These are phyloP conservation scores for Rhingia campestris DNA, from an alignment of 2,888 invertebrate genomes.

Conservation along the genomic window DNA sequence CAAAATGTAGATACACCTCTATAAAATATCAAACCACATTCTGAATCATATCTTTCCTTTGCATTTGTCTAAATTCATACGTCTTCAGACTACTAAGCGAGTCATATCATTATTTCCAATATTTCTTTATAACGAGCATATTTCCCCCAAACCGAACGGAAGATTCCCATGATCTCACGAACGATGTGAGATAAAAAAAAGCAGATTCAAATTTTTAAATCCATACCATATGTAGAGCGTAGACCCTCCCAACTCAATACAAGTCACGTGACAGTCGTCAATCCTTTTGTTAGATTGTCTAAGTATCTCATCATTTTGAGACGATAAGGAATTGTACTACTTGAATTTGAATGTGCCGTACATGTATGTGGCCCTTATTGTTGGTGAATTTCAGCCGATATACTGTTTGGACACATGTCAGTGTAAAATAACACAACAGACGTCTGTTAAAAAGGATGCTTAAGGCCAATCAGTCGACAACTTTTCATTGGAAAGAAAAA, in stretches of 20 bases:
- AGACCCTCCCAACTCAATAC: conserved; percentile 6
- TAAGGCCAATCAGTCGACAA: conserved; percentile 46
- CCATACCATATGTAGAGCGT: background rate
- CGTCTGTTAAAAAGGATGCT: conserved; percentile 52
- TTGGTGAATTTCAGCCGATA: conserved; percentile 30
- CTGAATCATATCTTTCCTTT: too few relatives aligned
- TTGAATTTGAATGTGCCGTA: conserved; percentile 49
- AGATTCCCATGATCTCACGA: conserved; percentile 36
- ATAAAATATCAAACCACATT: too few relatives aligned
- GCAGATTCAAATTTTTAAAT: conserved; percentile 42
- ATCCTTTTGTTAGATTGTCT: conserved; percentile 61
- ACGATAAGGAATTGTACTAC: conserved; percentile 57
- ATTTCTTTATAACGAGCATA: conserved; percentile 28
- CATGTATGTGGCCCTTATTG: conserved; percentile 40
- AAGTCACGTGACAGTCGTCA: conserved; percentile 70
- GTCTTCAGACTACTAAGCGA: background rate
- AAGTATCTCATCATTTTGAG: conserved; percentile 66
- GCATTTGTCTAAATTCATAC: too few relatives aligned
- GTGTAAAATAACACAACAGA: conserved; percentile 60
- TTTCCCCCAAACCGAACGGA: conserved; percentile 6
- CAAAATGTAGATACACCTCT: too few relatives aligned
- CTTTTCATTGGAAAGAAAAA: conserved; percentile 22
- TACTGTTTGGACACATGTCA: conserved; percentile 63
- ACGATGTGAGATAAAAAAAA: conserved; percentile 50
- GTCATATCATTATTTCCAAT: background rate